Base-by-base conservation (phyloP, 2,888 invertebrate species). In the Drosophila meridiana region DNA sequence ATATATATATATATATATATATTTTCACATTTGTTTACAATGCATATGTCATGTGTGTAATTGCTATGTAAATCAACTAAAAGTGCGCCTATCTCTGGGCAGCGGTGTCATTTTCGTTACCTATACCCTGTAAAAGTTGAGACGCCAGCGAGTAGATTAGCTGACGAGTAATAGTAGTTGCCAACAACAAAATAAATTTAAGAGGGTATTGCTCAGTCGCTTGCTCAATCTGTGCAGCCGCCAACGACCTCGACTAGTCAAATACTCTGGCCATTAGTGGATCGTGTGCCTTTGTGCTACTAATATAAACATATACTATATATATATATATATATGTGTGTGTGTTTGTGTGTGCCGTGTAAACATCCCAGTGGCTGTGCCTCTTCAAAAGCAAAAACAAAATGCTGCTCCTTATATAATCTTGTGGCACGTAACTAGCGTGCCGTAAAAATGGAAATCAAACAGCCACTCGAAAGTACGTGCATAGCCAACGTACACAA, bases 61-160 rank as follows among this genome's bases (percentile, higher is more conserved):
- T 69, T 73, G 73, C 72, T 73, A 87, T 80, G 80, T 69, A 86
- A 87, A 87, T 84, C 73, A 70, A 78, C 80, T 75, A 76, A 82
- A 84, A 87, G 80, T 77, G 79, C 80, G 79, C 48, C 69, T 68
- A 74, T 75, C 80, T 75, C 80, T 76, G 70, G 69, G 67, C 42
- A 59, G 61, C 78, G 68, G 59, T 69, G 57, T 73, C 63, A 45
- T 65, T 76, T 64, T 65, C 38, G 53, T 52, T 61, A 20, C 40
- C 7, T 43, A 70, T 48, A 71, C 79, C 61, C 79, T 78, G 66
- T 75, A 50, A 57, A 53, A 56, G 11, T 36, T 8, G 26, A n/a
- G 3, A 8, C 4, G 11, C n/a, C 40, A 14, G 52, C 26, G 34
- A 26, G 36, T 36, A 13, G 34, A 3, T 13, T 6, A 20, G 20